Conservation (phyloP, 64 coral and sea anemone species). For the Montipora cactus region DNA sequence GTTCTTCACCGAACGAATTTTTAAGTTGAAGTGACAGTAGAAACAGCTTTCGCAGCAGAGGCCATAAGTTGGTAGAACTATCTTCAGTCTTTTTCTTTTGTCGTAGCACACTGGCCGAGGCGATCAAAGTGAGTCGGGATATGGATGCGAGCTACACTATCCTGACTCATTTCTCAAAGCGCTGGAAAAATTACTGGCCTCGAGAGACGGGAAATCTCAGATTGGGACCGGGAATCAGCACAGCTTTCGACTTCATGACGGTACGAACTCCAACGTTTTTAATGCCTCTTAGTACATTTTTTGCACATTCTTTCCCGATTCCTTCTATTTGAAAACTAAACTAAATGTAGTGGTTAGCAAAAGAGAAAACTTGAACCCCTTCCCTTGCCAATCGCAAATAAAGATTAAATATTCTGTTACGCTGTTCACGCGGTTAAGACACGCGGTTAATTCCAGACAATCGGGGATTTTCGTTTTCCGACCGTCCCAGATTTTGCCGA, state of each 20-base stretch:
- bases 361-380: not conserved
- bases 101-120: not conserved
- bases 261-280: not conserved
- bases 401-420: not conserved
- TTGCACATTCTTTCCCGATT: no score
- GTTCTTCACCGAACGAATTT: no score
- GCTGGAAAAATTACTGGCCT: constrained; percentile 3
- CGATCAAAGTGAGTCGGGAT: constrained; percentile 14
- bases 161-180: constrained; percentile 42
- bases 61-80: not conserved
- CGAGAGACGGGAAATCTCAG: not conserved
- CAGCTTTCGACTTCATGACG: constrained; percentile 47
- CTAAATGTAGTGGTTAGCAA: no score
- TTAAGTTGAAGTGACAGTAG: no score
- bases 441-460: no score
- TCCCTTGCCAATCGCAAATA: not conserved
- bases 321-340: no score
- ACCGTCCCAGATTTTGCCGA: no score
- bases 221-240: not conserved
- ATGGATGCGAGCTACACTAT: constrained; percentile 48
- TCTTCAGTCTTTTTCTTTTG: not conserved
- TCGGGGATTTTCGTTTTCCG: no score
- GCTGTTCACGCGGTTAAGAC: no score
- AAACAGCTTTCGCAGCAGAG: not conserved
- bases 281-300: no score